Base-by-base conservation (phyloP, 2,888 invertebrate genomes). In the Acleris literana region DNA sequence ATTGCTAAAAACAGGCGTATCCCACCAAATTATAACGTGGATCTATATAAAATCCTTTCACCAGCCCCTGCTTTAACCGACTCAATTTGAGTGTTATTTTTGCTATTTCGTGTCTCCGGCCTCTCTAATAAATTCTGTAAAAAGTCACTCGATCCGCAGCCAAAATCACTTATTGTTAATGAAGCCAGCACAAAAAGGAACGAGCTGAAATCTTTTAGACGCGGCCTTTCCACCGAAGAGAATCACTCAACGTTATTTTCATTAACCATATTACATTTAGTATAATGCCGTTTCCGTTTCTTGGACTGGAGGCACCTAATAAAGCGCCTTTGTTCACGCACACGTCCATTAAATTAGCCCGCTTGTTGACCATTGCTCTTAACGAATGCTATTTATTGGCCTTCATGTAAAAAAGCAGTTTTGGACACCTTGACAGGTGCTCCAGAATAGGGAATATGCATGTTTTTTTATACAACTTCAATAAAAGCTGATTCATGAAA, bases 131-230 rank as follows among this genome's bases (percentile, higher is more conserved):
- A 39, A 55, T 44, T 44, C 46, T 25, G 46, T 46, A 57, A 46
- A 57, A 57, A 57, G 57, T 46, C 25, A 29, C 46, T 25, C 46
- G 46, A 57, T 57, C 46, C 57, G 57, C 22, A 3, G 56, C 25
- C 17, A 22, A 25, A 46, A 57, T 46, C 57, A 57, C 57, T 57
- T 57, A 57, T 57, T 46, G 57, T 44, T 57, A 57, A 57, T 57
- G 57, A 57, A 57, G 57, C 57, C 44, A 25, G 46, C 25, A 22
- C 57, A 25, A 57, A 52, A 57, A 46, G 57, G 57, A 44, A 57
- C 46, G 57, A 57, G 25, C 46, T 17, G 46, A 57, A 57, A 57
- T 57, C 57, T 57, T 57, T 57, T 57, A 57, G 57, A 25, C n/a
- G 57, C 44, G 57, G 46, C 57, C 57, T 57, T 57, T 57, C 25